Base-by-base conservation (phyloP, 92 coral and sea anemone species). In the Porites lobata region DNA sequence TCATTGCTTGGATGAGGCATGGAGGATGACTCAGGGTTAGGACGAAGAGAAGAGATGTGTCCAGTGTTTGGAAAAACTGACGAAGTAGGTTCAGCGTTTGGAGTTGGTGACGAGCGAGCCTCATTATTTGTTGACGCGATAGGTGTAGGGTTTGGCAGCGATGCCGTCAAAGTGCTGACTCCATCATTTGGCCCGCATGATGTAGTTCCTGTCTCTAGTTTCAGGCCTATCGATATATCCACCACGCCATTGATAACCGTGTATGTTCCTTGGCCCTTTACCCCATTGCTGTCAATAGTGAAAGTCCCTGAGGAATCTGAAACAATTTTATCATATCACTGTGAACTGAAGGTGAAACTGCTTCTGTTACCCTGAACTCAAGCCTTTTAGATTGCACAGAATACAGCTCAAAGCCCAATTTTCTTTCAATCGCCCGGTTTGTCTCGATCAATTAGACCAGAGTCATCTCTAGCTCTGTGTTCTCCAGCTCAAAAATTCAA, bases 251-350 rank as follows among this genome's bases (percentile, higher is more conserved):
- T 90, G n/a, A 65, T 8, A 24, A 90, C 12, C 12, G 77, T 38
- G 22, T 79, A 90, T 0, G 86, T 80, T 63, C 93, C 93, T 75
- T 50, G 68, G n/a, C 93, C 93, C 12, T 67, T 58, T 15, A 90
- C 86, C 5, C 93, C 90, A 20, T 61, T 75, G 51, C 81, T 90
- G 17, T 76, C 32, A 57, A 90, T 66, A 9, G 20, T 81, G 76
- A 90, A 90, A 8, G 73, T 90, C 50, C 90, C 86, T 7, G 80
- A 29, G 56, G 51, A 73, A 50, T 51, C 78, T 50, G 38, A 14
- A 18, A 18, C 2, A 38, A 3, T 20, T 38, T 50, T 9, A 50
- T 8, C 18, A 43, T 8, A 10, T 1, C 15, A 29, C 12, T 8
- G 5, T 29, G 8, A 43, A 32, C 32, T 1, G 8, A 70, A 11